Percentiles rank a stretch among this genome's conserved stretches.
Conservation (phyloP, 2,113 vertebrate genomes). For the Sterrhoptilus dennistouni region DNA sequence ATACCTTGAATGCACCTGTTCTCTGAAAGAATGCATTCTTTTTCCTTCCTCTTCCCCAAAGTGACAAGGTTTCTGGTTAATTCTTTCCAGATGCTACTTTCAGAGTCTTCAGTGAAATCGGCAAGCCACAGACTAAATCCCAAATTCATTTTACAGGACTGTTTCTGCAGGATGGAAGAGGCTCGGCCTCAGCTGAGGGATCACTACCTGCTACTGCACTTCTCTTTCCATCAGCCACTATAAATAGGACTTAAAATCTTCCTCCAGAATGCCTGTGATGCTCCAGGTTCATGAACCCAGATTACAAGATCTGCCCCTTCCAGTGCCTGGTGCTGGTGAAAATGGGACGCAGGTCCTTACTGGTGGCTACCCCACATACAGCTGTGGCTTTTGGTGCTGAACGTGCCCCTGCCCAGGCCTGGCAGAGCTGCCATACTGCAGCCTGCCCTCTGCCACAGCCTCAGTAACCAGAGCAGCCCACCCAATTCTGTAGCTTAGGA, state of each 20-base stretch:
- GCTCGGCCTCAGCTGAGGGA: neutral
- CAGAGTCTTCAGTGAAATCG: neutral
- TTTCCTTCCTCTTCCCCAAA: neutral
- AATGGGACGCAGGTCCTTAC: neutral
- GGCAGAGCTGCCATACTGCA: rapidly evolving
- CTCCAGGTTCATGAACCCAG: neutral
- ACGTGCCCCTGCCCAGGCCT: rapidly evolving
- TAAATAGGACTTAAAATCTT: neutral
- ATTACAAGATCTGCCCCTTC: neutral
- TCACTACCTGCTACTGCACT: neutral
- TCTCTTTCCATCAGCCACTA: neutral
- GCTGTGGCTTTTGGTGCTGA: neutral
- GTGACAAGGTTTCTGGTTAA: neutral
- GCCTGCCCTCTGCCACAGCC: neutral
- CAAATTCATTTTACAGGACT: neutral
- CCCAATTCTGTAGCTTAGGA: rapidly evolving
- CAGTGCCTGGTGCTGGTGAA: neutral
- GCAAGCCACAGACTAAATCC: neutral
- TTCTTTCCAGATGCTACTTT: neutral
- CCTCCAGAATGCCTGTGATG: neutral
- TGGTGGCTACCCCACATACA: neutral
- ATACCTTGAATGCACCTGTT: neutral
- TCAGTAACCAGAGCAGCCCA: rapidly evolving
- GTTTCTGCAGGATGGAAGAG: neutral
- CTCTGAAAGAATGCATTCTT: neutral